Evolutionary conservation across 2,797 vertebrate species (phyloP).

Genomic region (Scomberomorus guttatus): DNA sequence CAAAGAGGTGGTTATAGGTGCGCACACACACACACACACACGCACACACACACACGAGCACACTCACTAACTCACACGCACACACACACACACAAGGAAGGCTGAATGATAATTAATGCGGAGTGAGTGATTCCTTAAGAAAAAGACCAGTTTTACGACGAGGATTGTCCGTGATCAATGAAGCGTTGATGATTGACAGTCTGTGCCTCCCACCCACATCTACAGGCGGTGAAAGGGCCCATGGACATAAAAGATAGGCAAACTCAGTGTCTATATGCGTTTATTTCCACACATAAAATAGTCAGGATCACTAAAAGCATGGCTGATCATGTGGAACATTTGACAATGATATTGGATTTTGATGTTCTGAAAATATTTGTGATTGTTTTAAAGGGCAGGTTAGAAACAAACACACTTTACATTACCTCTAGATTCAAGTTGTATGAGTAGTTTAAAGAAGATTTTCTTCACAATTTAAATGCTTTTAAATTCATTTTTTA

Average conservation of each 20-base stretch:
- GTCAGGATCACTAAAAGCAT: slow-evolving; percentile 3
- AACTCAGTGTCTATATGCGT: slow-evolving; percentile 51
- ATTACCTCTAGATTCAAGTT: neutral
- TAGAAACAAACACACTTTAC: neutral
- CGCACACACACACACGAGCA: slow-evolving; percentile 31
- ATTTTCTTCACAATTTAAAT: slow-evolving; percentile 3
- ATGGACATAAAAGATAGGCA: slow-evolving; percentile 73
- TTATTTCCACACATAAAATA: slow-evolving; percentile 61
- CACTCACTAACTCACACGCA: slow-evolving; percentile 1
- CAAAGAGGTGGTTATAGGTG: slow-evolving; percentile 42
- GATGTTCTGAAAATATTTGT: slow-evolving; percentile 19
- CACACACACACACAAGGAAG: slow-evolving; percentile 52
- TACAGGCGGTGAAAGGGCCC: slow-evolving; percentile 77
- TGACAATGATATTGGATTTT: slow-evolving; percentile 13
- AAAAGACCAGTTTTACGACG: slow-evolving; percentile 85
- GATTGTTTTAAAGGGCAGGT: neutral
- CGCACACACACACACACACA: slow-evolving; percentile 18
- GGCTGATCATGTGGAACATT: slow-evolving; percentile 24
- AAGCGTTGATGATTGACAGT: slow-evolving; percentile 86
- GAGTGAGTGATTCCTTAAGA: slow-evolving; percentile 90
- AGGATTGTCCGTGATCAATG: slow-evolving; percentile 87
- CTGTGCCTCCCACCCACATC: slow-evolving; percentile 80
- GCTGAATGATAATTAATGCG: slow-evolving; percentile 87
- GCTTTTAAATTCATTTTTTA: neutral
- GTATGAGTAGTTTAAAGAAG: neutral